Base-by-base conservation (phyloP, 1,140 invertebrate genomes). In the Anoplolepis gracilipes region DNA sequence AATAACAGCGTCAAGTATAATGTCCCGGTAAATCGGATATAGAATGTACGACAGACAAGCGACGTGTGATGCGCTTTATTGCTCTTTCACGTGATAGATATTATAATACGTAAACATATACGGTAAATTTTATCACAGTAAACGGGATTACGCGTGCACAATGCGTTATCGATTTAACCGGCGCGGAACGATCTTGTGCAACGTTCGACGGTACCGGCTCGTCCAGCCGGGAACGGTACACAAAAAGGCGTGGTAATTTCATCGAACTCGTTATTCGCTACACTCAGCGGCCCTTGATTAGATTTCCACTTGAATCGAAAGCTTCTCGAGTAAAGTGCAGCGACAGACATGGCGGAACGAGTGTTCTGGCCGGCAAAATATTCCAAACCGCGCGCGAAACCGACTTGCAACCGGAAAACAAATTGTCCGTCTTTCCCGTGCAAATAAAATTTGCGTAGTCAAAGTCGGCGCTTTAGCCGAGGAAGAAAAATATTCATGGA, bases 231-330 rank as follows among this genome's bases (percentile, higher is more conserved):
- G 39, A 36, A 19, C 39, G 77, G 49, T 39, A 57, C 33, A 85
- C 42, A 86, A 87, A 87, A 86, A 87, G 86, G 64, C 53, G 87
- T 39, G 85, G 67, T 57, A 86, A 84, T 88, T 65, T 64, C 77
- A 49, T 72, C 70, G 70, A 57, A 86, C 61, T 86, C 86, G 85
- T 87, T 87, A 79, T 72, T 85, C 86, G 76, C 76, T 82, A 72
- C 61, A 53, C 69, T 77, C 78, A 82, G 46, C 85, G 69, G 69
- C 85, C 77, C 85, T 87, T 57, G 85, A 86, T 88, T 87, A 76
- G 69, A 75, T 88, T 88, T 82, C 87, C 87, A 88, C 77, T 88
- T 33, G 87, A 87, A 82, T 87, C 85, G 76, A 88, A 49, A 39
- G 69, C 65, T 67, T 39, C 77, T 88, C 62, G 87, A 88, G 55